Evolutionary conservation across 2,888 invertebrate species (phyloP).

Genomic region (Melinaea menophilus): DNA sequence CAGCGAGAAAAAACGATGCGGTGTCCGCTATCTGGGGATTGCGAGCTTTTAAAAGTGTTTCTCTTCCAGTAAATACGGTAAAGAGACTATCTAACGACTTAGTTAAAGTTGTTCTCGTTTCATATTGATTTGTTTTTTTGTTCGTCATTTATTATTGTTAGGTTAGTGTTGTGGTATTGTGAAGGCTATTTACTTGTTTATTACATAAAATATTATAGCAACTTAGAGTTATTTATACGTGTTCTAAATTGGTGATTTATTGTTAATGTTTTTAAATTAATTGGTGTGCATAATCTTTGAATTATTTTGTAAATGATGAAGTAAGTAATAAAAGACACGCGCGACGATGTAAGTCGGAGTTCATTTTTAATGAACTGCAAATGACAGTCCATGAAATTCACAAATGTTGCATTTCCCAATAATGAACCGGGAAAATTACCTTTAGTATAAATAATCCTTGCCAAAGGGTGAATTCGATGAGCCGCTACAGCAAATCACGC

Average conservation of each 20-base stretch:
- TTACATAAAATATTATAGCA: conserved; percentile 47
- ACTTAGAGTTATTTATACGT: no score
- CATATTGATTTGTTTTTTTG: not conserved
- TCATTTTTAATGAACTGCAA: conserved; percentile 71
- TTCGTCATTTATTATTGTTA: not conserved
- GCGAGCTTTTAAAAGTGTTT: conserved; percentile 67
- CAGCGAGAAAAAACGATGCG: conserved; percentile 70
- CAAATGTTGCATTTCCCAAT: conserved; percentile 75
- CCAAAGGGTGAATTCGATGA: conserved; percentile 74
- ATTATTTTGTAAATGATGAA: conserved; percentile 9
- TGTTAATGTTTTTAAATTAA: conserved; percentile 24
- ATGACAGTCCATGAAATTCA: conserved; percentile 66
- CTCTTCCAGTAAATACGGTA: conserved; percentile 33
- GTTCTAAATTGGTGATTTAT: conserved; percentile 6
- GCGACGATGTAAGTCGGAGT: conserved; percentile 31
- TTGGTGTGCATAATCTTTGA: conserved; percentile 12
- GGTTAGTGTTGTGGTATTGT: not conserved
- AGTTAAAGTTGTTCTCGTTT: conserved; percentile 23
- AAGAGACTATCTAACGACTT: conserved; percentile 31
- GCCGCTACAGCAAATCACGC: conserved; percentile 74
- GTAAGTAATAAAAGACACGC: conserved; percentile 29
- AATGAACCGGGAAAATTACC: conserved; percentile 76
- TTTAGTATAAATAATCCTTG: conserved; percentile 76
- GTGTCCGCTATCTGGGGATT: conserved; percentile 65
- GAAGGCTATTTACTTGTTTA: conserved; percentile 29